Evolutionary conservation across 2,797 vertebrate genomes (phyloP).

Genomic region (Urophycis tenuis): DNA sequence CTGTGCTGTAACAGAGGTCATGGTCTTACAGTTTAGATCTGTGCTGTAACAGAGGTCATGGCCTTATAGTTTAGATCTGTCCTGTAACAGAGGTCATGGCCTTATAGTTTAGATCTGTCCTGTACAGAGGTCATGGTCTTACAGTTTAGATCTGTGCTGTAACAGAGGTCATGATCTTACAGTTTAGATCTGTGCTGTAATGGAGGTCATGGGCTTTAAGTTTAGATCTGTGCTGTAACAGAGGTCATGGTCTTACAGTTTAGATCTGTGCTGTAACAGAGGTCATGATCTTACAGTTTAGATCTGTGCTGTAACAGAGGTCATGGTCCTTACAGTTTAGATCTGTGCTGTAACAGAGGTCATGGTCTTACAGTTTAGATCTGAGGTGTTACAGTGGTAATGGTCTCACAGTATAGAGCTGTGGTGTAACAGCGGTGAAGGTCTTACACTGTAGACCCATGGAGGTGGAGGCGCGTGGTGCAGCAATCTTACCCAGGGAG

Average conservation of each 20-base stretch:
- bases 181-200: too few relatives aligned
- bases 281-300: too few relatives aligned
- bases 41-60: too few relatives aligned
- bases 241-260: neutral
- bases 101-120: too few relatives aligned
- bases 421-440: neutral
- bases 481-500: slow-evolving; percentile 81
- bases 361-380: too few relatives aligned
- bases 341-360: too few relatives aligned
- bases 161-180: neutral
- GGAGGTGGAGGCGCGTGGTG: neutral
- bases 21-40: too few relatives aligned
- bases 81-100: neutral
- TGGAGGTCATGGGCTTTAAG: neutral
- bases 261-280: too few relatives aligned
- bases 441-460: neutral
- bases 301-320: too few relatives aligned
- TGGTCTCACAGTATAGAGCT: neutral
- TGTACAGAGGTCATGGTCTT: neutral
- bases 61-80: too few relatives aligned
- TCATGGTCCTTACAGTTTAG: neutral
- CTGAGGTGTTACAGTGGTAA: neutral
- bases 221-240: neutral
- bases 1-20: too few relatives aligned
- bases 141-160: neutral